Base-by-base conservation (phyloP, 1,140 invertebrate species). In the Magallana angulata region DNA sequence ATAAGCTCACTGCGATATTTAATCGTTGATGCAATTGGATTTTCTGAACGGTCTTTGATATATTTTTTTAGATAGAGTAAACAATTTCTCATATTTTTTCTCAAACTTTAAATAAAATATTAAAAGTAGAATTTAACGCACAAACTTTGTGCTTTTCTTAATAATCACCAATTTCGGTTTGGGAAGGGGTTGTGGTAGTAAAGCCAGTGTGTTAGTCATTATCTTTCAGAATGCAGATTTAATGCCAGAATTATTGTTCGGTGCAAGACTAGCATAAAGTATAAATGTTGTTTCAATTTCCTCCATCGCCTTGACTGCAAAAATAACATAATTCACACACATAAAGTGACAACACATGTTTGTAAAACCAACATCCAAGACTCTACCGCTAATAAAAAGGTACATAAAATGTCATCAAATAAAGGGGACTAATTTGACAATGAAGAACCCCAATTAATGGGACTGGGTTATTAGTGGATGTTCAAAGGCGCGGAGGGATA, bases 401-500 rank as follows among this genome's bases (percentile, higher is more conserved):
- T 89, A 89, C 88, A 89, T 86, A 89, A 89, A 89, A 84, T 86
- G 88, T 81, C 85, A 87, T 89, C 84, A 86, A 84, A 84, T 86
- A 89, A 89, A 89, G 83, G 82, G 82, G 84, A 84, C 85, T 85
- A 89, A 89, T 89, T 87, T 89, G 88, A 89, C 88, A 89, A 89
- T 86, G 88, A 86, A 85, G 86, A 83, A 85, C 88, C 16, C 68
- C 88, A 89, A 89, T 89, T 89, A 89, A 86, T 83, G 62, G 82
- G 76, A 57, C 68, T 76, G 57, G n/a, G 82, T 83, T 71, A 87
- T 89, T 89, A 89, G 85, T 36, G 71, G 68, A 87, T 86, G 88
- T 89, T 89, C 88, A 89, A 89, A 89, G 88, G 62, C 24, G 82
- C 59, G 16, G 36, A 36, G 59, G 60, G 76, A 82, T 86, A 89